phyloP scores from a whole-genome alignment of 2,113 vertebrate genomes.

The Crypturellus undulatus region DNA sequence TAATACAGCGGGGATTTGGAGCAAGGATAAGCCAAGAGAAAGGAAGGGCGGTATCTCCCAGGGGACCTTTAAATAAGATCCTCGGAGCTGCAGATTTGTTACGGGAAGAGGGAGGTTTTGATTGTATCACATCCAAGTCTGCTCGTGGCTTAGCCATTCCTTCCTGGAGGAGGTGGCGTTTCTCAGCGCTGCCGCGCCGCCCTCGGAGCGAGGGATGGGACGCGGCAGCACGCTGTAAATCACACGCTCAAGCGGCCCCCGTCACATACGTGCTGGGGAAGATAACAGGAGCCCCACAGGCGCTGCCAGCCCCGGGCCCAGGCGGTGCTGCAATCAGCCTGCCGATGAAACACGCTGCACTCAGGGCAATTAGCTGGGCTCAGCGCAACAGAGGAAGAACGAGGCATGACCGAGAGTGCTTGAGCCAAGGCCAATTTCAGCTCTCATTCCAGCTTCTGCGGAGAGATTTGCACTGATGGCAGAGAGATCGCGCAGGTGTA shows the following conservation, averaged over 20 bases:
- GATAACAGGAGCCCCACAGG: neutral
- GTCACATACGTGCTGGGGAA: neutral
- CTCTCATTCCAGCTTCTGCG: neutral
- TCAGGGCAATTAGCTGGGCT: neutral
- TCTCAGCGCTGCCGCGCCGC: fast-evolving
- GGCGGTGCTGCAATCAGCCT: neutral
- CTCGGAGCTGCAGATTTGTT: neutral
- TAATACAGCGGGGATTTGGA: fast-evolving
- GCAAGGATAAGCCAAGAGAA: constrained; percentile 4
- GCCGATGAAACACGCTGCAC: fast-evolving
- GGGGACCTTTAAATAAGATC: constrained; percentile 30
- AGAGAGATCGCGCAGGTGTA: neutral
- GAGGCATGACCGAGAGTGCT: neutral
- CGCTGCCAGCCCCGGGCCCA: neutral
- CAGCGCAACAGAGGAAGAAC: neutral
- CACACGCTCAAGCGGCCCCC: neutral
- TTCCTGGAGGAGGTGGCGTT: constrained; percentile 32
- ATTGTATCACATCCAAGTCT: constrained; percentile 45
- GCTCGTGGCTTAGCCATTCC: neutral
- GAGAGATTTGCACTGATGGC: fast-evolving
- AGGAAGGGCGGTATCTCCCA: constrained; percentile 40
- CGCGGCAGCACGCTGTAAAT: neutral
- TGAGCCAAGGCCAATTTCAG: neutral
- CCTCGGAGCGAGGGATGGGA: neutral
- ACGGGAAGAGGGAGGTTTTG: constrained; percentile 52